Percentiles rank a stretch among this genome's conserved stretches.
These are phyloP conservation scores for Megastigmus dorsalis DNA, from an alignment of 2,888 invertebrate species.

Conservation along the genomic window DNA sequence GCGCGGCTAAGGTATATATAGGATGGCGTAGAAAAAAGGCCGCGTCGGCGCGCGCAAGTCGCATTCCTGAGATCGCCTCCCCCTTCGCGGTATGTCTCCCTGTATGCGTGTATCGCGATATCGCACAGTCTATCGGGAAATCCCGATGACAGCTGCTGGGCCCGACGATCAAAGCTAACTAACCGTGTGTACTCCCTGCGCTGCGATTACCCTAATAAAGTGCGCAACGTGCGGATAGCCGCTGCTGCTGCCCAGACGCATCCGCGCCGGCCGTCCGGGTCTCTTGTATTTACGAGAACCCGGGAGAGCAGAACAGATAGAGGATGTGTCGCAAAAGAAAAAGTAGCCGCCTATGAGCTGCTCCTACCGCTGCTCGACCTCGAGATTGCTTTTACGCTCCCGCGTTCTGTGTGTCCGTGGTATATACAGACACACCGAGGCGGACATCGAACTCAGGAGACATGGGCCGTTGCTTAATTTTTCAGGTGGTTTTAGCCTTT, in stretches of 20 bases:
- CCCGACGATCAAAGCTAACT: constrained; percentile 30
- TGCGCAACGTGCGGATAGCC: background rate
- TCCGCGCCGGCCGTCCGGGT: background rate
- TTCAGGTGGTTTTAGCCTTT: background rate
- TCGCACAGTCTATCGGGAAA: background rate
- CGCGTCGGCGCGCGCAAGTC: constrained; percentile 1
- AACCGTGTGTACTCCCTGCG: constrained; percentile 18
- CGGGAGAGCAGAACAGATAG: background rate
- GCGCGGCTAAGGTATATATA: constrained; percentile 21
- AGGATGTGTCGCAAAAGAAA: constrained; percentile 8
- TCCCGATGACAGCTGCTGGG: constrained; percentile 1
- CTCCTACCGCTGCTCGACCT: constrained; percentile 3
- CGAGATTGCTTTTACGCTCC: too few species aligned
- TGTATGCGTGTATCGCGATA: too few species aligned
- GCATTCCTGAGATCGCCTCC: constrained; percentile 18
- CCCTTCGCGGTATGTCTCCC: too few species aligned
- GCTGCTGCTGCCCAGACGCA: background rate
- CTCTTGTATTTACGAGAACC: background rate
- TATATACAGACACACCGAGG: too few species aligned
- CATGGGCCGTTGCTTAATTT: constrained; percentile 6
- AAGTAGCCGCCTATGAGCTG: too few species aligned
- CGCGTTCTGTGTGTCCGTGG: too few species aligned
- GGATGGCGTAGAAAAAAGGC: constrained; percentile 31
- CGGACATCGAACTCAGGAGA: constrained; percentile 12
- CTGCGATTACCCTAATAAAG: constrained; percentile 17